Conservation (phyloP, 2,888 invertebrate species). For the Trachelus stipa region DNA sequence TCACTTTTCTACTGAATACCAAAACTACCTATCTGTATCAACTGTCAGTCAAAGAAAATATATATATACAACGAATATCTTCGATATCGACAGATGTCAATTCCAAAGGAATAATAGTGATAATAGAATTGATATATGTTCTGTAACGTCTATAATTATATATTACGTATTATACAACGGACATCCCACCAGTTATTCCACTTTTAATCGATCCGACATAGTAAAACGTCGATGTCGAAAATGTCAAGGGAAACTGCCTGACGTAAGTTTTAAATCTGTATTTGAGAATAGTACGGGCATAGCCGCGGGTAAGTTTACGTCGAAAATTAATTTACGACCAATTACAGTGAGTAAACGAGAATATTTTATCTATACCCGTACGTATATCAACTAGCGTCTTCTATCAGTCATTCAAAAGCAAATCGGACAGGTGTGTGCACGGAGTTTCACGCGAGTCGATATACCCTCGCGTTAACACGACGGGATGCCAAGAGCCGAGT, state of each 20-base stretch:
- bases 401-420: neutral
- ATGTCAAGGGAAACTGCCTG: neutral
- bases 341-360: neutral
- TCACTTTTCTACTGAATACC: neutral
- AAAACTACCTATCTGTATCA: neutral
- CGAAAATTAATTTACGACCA: neutral
- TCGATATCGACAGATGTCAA: neutral
- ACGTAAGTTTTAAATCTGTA: neutral
- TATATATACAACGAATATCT: neutral
- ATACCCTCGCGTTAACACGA: neutral
- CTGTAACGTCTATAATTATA: neutral
- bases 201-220: neutral
- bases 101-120: neutral
- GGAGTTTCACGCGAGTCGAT: neutral
- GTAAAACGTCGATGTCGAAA: neutral
- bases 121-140: neutral
- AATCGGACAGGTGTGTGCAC: neutral
- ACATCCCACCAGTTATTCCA: neutral
- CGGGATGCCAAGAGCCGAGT: neutral
- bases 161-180: neutral
- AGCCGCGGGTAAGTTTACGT: neutral
- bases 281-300: neutral
- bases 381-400: neutral
- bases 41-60: neutral
- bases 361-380: neutral